phyloP scores from a whole-genome alignment of 64 coral and sea anemone genomes.

The Cladopsammia gracilis region DNA sequence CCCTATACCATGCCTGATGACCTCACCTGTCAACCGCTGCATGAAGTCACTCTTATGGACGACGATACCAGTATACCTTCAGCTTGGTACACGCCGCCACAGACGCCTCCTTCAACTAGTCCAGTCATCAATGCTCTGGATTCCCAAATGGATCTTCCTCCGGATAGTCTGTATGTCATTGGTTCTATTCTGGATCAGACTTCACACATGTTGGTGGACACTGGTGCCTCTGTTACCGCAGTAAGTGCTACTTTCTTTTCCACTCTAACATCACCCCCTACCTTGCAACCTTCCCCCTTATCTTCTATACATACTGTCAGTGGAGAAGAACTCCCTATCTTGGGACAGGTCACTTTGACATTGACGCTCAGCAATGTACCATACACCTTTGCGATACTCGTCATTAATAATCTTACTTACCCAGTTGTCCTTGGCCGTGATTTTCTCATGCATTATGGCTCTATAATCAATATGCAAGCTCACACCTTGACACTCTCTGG shows the following conservation, averaged over 20 bases:
- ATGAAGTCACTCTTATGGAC: too few species aligned
- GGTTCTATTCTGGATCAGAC: too few species aligned
- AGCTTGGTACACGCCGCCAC: too few species aligned
- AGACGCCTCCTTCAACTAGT: too few species aligned
- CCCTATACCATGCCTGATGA: too few species aligned
- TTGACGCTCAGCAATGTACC: neutral
- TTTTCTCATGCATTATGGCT: constrained; percentile 27
- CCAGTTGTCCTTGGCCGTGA: constrained; percentile 47
- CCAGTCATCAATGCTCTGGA: too few species aligned
- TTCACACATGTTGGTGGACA: too few species aligned
- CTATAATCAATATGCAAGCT: constrained; percentile 18
- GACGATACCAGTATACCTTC: too few species aligned
- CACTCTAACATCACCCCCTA: neutral
- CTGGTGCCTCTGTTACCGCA: too few species aligned
- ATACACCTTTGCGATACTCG: neutral
- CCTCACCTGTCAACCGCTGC: too few species aligned
- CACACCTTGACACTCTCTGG: neutral
- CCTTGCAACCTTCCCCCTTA: neutral
- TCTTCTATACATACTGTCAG: constrained; percentile 7
- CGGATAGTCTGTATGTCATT: too few species aligned
- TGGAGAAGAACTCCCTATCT: constrained; percentile 1
- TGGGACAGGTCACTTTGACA: neutral
- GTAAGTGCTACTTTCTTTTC: neutral
- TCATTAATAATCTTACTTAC: constrained; percentile 18
- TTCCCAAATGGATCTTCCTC: too few species aligned